phyloP scores from a whole-genome alignment of 2,113 vertebrate species.

The Hemibagrus wyckioides region DNA sequence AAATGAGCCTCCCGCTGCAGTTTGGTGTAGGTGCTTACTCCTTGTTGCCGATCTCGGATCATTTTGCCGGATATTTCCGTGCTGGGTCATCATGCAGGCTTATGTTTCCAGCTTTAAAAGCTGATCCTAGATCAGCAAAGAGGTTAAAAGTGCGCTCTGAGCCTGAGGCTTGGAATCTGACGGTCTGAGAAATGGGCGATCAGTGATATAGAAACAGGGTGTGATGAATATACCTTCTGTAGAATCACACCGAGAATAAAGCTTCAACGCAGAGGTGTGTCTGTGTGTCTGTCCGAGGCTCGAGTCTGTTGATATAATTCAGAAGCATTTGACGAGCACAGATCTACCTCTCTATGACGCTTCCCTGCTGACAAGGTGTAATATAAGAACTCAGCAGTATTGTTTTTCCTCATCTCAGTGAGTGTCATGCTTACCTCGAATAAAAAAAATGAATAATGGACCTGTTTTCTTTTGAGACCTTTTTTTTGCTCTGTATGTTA shows the following conservation, averaged over 20 bases:
- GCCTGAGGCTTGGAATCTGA: constrained; percentile 37
- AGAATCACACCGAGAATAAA: constrained; percentile 27
- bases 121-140: constrained; percentile 15
- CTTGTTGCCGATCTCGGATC: constrained; percentile 40
- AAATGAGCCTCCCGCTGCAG: constrained; percentile 55
- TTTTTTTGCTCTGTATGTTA: constrained; percentile 11
- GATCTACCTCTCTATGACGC: constrained; percentile 2
- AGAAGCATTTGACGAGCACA: background rate
- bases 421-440: background rate
- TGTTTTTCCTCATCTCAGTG: background rate
- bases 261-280: constrained; percentile 9
- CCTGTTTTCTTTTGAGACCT: background rate
- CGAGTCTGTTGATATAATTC: constrained; percentile 14
- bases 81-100: background rate
- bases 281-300: constrained; percentile 15
- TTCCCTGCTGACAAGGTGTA: constrained; percentile 33
- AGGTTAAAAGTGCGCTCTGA: background rate
- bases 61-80: background rate
- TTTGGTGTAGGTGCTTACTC: constrained; percentile 28
- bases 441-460: background rate
- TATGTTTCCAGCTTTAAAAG: background rate
- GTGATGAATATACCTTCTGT: constrained; percentile 37
- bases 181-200: constrained; percentile 31
- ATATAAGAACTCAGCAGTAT: constrained; percentile 30
- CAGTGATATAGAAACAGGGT: constrained; percentile 44